Conservation (phyloP, 2,888 invertebrate genomes). For the Tetranychus truncatus region DNA sequence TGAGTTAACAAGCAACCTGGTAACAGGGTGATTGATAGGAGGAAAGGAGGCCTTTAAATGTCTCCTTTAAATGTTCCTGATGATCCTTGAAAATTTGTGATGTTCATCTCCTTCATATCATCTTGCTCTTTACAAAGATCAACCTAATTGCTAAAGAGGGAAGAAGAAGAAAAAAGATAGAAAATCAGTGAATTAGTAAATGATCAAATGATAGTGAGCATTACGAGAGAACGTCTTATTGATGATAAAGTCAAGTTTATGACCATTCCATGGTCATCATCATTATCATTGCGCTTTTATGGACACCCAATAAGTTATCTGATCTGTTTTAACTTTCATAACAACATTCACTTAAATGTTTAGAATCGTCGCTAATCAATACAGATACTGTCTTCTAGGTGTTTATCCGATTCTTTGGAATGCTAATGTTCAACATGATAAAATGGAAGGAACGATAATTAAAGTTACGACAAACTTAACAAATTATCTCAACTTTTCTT, state of each 20-base stretch:
- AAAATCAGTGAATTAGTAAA: neutral
- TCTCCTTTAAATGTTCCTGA: neutral
- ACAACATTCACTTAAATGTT: too few species aligned
- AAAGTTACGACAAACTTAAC: neutral
- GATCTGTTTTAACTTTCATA: neutral
- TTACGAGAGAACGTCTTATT: neutral
- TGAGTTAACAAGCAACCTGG: neutral
- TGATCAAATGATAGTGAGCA: neutral
- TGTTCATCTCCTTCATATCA: neutral
- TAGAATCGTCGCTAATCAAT: too few species aligned
- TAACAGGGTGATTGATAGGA: neutral
- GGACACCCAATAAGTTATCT: neutral
- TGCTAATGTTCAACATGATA: neutral
- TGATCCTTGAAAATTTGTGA: neutral
- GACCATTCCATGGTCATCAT: neutral
- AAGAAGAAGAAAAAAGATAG: neutral
- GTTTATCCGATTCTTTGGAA: neutral
- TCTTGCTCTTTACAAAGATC: neutral
- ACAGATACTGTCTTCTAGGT: neutral
- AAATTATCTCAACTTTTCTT: neutral
- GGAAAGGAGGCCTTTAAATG: neutral
- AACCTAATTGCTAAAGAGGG: neutral
- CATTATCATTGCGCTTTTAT: neutral
- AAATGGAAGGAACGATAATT: neutral
- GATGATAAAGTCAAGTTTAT: neutral